phyloP scores from a whole-genome alignment of 2,113 vertebrate genomes.

The Nibea coibor region DNA sequence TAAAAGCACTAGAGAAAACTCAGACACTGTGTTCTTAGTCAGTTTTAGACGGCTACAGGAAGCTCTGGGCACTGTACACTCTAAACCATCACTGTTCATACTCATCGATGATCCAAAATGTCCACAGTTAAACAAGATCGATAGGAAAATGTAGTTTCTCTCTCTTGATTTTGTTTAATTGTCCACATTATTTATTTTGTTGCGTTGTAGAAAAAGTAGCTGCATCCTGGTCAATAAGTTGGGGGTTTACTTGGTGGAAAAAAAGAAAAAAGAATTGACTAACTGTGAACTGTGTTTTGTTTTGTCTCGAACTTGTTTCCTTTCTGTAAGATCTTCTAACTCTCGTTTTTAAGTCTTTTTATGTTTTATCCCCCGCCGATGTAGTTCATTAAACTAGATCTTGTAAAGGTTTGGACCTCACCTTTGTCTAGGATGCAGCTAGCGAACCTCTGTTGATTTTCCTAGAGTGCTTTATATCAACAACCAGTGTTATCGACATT shows the following conservation, averaged over 20 bases:
- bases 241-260: constrained; percentile 72
- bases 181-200: constrained; percentile 75
- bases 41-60: constrained; percentile 81
- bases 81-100: constrained; percentile 86
- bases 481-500: constrained; percentile 86
- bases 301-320: constrained; percentile 64
- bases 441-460: constrained; percentile 87
- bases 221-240: constrained; percentile 88
- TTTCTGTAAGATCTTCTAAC: constrained; percentile 50
- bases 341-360: constrained; percentile 78
- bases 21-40: constrained; percentile 89
- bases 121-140: constrained; percentile 83
- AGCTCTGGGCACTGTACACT: constrained; percentile 76
- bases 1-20: constrained; percentile 93
- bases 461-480: constrained; percentile 89
- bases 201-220: constrained; percentile 71
- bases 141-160: constrained; percentile 57
- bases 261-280: constrained; percentile 34
- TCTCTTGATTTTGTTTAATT: constrained; percentile 82
- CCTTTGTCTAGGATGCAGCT: constrained; percentile 89
- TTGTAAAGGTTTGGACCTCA: constrained; percentile 65
- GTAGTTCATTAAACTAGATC: constrained; percentile 58
- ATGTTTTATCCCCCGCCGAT: constrained; percentile 65
- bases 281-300: constrained; percentile 77
- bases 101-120: constrained; percentile 83